Base-by-base conservation (phyloP, 2,888 invertebrate genomes). In the Euspilapteryx auroguttella region DNA sequence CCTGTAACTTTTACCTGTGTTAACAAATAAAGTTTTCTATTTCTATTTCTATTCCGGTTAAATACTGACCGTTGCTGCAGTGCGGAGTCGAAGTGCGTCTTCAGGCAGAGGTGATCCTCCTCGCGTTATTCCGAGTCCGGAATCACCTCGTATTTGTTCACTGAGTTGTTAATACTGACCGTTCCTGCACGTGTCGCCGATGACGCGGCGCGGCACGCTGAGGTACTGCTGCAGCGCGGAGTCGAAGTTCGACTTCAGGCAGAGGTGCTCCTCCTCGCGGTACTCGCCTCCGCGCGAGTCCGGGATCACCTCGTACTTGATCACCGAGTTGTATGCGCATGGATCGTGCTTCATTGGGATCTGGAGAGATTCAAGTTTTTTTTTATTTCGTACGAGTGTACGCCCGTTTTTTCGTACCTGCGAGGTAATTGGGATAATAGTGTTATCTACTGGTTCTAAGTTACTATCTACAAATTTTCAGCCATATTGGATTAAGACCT, bases 241-340 rank as follows among this genome's bases (percentile, higher is more conserved):
- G 37, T 68, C 68, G 43, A 73, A 69, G 12, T 38, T 37, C 2
- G 49, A 38, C 39, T 57, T 63, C 12, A 73, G 52, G 32, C 73
- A 73, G 1, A 71, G 41, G 34, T 49, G 64, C 32, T 68, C 59
- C 2, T 66, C 69, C 37, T 73, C 73, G 0, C 34, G 24, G 34
- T 73, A 73, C 22, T 56, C 50, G 2, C 48, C 22, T 4, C 47
- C 40, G 7, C 63, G 42, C 2, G 38, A 37, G 1, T 44, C 40
- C 2, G 73, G 71, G 25, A 71, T 43, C 3, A 59, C 62, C 33
- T 66, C 66, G 39, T 71, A 73, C 35, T 66, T 71, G 25, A 63
- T 64, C 2, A 73, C 37, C 0, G 73, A 73, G 47, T 68, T 62
- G 38, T 65, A 73, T 13, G 55, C 63, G 40, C 73, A 73, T 0